Conservation (phyloP, 1,140 invertebrate species). For the Microplitis demolitor region DNA sequence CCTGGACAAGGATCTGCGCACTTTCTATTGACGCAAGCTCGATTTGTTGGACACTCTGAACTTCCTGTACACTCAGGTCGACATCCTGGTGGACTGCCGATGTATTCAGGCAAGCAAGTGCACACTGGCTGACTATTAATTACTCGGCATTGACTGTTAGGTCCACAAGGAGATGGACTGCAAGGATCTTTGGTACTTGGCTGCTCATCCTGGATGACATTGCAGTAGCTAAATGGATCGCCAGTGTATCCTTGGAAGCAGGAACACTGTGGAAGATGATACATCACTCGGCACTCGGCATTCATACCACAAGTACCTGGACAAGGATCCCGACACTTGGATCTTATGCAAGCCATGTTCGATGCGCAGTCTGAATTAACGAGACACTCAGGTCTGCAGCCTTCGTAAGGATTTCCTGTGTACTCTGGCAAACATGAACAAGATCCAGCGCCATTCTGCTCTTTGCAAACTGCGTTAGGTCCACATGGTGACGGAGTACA, state of each 20-base stretch:
- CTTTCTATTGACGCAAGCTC: slow-evolving; percentile 65
- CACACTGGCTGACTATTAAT: slow-evolving; percentile 63
- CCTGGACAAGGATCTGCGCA: slow-evolving; percentile 68
- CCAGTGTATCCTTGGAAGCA: slow-evolving; percentile 60
- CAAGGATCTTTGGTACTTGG: slow-evolving; percentile 59
- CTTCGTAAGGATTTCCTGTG: slow-evolving; percentile 75
- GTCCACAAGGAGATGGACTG: slow-evolving; percentile 74
- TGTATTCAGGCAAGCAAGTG: slow-evolving; percentile 64
- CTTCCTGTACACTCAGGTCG: slow-evolving; percentile 64
- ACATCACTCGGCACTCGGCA: slow-evolving; percentile 62
- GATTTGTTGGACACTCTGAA: slow-evolving; percentile 65
- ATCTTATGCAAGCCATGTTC: slow-evolving; percentile 60
- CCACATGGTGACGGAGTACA: slow-evolving; percentile 75
- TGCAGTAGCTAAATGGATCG: slow-evolving; percentile 58
- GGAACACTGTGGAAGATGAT: slow-evolving; percentile 60
- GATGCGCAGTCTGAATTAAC: slow-evolving; percentile 62
- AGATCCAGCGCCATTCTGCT: slow-evolving; percentile 69
- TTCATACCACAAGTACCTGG: slow-evolving; percentile 63
- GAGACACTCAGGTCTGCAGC: slow-evolving; percentile 66
- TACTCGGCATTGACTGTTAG: slow-evolving; percentile 69
- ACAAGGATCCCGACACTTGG: slow-evolving; percentile 65
- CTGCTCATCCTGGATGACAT: slow-evolving; percentile 42
- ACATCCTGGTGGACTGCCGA: slow-evolving; percentile 63
- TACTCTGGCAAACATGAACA: slow-evolving; percentile 71
- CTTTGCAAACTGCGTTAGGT: slow-evolving; percentile 71